phyloP scores from a whole-genome alignment of 2,113 vertebrate genomes.

The Nothobranchius kuhntae region DNA sequence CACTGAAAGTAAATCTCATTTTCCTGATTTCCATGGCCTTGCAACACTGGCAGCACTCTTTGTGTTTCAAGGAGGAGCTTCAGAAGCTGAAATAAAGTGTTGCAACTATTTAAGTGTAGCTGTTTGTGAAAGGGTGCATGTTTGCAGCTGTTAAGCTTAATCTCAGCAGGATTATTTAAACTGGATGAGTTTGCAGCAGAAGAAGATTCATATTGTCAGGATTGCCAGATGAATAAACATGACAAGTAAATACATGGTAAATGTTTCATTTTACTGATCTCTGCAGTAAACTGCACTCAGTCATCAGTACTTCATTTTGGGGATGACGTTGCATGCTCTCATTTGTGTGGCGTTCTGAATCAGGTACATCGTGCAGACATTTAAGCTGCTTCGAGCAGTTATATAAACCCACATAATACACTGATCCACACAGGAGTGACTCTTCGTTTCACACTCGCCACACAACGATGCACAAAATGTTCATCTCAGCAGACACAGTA shows the following conservation, averaged over 20 bases:
- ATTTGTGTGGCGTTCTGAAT: slow-evolving; percentile 25
- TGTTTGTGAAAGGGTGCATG: background rate
- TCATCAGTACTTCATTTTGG: background rate
- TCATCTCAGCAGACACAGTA: slow-evolving; percentile 3
- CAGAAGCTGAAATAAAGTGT: slow-evolving; percentile 6
- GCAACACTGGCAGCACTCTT: slow-evolving; percentile 9
- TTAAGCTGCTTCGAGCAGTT: slow-evolving; percentile 58
- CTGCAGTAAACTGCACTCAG: slow-evolving; percentile 4
- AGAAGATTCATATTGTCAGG: slow-evolving; percentile 18
- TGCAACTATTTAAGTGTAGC: background rate
- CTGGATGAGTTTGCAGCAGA: slow-evolving; percentile 40
- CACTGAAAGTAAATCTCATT: slow-evolving; percentile 26
- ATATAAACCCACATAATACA: slow-evolving; percentile 52
- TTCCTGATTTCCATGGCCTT: slow-evolving; percentile 31
- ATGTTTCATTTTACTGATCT: slow-evolving; percentile 22
- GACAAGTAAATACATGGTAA: slow-evolving; percentile 4
- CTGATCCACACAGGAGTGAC: slow-evolving; percentile 18
- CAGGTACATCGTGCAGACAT: slow-evolving; percentile 12
- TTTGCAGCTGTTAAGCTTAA: background rate
- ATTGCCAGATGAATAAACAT: slow-evolving; percentile 21
- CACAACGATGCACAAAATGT: background rate
- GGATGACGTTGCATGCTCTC: slow-evolving; percentile 7
- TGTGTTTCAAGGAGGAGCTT: background rate
- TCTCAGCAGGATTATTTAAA: slow-evolving; percentile 52
- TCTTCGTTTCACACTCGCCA: slow-evolving; percentile 13